phyloP scores from a whole-genome alignment of 2,113 vertebrate species.

The Microtus oregoni region DNA sequence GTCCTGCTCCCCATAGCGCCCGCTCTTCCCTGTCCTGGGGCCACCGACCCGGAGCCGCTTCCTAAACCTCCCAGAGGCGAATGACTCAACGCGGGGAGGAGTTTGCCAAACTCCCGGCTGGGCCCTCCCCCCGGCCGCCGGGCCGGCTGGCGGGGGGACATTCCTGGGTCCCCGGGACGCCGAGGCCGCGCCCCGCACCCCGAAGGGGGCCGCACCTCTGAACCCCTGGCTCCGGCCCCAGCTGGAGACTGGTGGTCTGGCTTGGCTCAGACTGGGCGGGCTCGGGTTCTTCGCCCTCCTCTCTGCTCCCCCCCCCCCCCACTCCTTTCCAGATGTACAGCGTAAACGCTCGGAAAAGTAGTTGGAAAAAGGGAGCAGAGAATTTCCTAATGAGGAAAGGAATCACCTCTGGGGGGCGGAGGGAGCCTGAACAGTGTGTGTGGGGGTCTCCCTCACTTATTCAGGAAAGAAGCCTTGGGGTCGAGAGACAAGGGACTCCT shows the following conservation, averaged over 20 bases:
- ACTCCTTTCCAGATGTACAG: conserved; percentile 80
- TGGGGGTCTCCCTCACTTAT: conserved; percentile 40
- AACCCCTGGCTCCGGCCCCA: conserved; percentile 58
- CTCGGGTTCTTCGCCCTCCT: conserved; percentile 68
- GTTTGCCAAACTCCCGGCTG: conserved; percentile 79
- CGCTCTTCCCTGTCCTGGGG: conserved; percentile 81
- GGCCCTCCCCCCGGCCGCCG: conserved; percentile 76
- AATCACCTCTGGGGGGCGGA: conserved; percentile 76
- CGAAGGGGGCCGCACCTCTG: conserved; percentile 62
- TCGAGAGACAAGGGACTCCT: conserved; percentile 43
- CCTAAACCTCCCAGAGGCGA: conserved; percentile 84
- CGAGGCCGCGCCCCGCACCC: conserved; percentile 71
- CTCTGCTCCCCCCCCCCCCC: conserved; percentile 8
- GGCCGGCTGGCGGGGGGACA: conserved; percentile 71
- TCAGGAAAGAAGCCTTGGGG: conserved; percentile 33
- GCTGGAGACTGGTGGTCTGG: conserved; percentile 70
- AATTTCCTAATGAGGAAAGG: conserved; percentile 83
- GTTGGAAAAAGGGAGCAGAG: conserved; percentile 81
- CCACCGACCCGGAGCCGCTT: conserved; percentile 83
- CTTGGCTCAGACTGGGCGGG: conserved; percentile 76
- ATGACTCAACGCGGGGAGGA: conserved; percentile 84
- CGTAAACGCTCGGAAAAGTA: conserved; percentile 82
- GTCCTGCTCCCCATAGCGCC: conserved; percentile 76
- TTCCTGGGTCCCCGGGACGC: conserved; percentile 75
- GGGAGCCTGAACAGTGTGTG: conserved; percentile 43